Base-by-base conservation (phyloP, 2,888 invertebrate genomes). In the Mesorhabditis belari region DNA sequence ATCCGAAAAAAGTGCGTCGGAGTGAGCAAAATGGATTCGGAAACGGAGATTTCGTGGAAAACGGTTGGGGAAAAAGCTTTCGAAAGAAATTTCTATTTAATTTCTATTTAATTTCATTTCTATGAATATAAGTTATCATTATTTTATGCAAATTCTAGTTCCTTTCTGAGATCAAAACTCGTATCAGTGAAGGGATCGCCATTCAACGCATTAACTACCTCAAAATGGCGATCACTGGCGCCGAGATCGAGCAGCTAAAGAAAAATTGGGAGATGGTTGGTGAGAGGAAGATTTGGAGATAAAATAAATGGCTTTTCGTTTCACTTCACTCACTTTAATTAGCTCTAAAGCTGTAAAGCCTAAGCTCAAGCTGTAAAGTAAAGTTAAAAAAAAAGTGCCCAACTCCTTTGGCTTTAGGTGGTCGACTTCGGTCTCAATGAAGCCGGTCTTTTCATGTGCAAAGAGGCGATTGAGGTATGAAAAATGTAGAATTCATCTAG, bases 151-250 rank as follows among this genome's bases (percentile, higher is more conserved):
- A 54, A 5, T 66, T 71, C 6, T 54, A 76, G 74, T 58, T 77
- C 2, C 64, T 77, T 49, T 49, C 64, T 49, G 64, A 67, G n/a
- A 66, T 76, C 50, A 72, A 73, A 29, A 51, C 62, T 1, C 62
- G 71, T 55, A 75, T 79, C 59, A 65, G 69, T 25, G 69, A 71
- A 56, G 79, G 79, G 5, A 71, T 79, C 21, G 65, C 73, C 21
- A 63, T 69, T 25, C 78, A 79, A 56, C 62, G 79, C 17, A 59
- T 62, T 17, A 65, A 64, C 28, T 79, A 79, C 56, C 58, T 79
- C 29, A 58, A 63, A 1, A 75, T 80, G 55, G 73, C 74, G 44
- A 63, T 79, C 12, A 80, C 78, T 5, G 53, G 66, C 12, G 55
- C 54, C 21, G 72, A 72, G 53, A 66, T 72, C 55, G 64, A 56